phyloP scores from a whole-genome alignment of 92 coral and sea anemone species.

The Muricea muricata region DNA sequence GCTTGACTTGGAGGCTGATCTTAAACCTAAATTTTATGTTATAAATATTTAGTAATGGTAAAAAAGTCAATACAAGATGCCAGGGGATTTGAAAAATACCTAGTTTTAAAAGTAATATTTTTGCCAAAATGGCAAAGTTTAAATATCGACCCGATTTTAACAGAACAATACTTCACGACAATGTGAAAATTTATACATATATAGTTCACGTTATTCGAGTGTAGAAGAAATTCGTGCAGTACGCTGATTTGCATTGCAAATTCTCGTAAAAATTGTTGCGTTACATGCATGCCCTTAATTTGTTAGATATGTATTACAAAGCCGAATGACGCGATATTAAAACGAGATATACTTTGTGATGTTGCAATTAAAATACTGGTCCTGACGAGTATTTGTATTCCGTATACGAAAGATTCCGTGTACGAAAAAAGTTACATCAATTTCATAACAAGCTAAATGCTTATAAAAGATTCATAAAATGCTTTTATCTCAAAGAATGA shows the following conservation, averaged over 20 bases:
- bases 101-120: neutral
- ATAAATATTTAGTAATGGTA: too few species aligned
- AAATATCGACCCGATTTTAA: neutral
- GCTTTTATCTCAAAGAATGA: neutral
- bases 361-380: neutral
- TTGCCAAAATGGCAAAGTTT: neutral
- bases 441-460: neutral
- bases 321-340: too few species aligned
- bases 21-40: too few species aligned
- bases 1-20: too few species aligned
- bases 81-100: neutral
- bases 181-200: neutral
- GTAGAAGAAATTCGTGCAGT: too few species aligned
- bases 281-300: neutral
- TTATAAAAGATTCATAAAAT: slow-evolving; percentile 24
- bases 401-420: too few species aligned
- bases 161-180: neutral
- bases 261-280: too few species aligned
- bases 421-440: slow-evolving; percentile 11
- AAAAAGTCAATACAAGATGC: too few species aligned
- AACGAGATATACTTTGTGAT: neutral
- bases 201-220: too few species aligned
- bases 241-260: too few species aligned
- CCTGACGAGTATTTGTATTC: neutral
- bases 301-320: too few species aligned